Conservation (phyloP, 1,140 invertebrate species). For the Solenopsis fugax region DNA sequence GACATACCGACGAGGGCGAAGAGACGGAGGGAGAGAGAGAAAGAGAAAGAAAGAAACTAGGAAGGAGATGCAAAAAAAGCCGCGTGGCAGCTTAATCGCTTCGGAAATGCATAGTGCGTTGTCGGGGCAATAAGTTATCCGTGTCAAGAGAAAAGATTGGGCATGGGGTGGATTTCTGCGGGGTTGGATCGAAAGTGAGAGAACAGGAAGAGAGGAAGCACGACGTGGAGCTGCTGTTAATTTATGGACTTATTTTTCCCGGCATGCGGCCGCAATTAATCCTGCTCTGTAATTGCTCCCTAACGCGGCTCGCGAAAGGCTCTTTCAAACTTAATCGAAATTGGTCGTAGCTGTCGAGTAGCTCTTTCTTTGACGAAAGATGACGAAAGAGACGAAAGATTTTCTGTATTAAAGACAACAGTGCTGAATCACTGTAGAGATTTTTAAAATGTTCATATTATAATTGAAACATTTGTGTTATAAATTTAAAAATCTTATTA, state of each 20-base stretch:
- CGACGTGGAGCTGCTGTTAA: constrained; percentile 76
- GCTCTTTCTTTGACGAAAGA: constrained; percentile 17
- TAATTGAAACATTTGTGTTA: neutral
- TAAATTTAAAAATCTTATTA: neutral
- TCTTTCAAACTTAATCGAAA: constrained; percentile 76
- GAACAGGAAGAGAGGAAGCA: constrained; percentile 56
- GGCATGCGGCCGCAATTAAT: constrained; percentile 77
- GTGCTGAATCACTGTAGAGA: constrained; percentile 24
- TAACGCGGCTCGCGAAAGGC: constrained; percentile 71
- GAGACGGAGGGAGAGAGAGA: neutral
- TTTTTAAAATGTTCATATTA: neutral
- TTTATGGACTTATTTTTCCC: constrained; percentile 82
- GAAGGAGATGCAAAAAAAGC: constrained; percentile 59
- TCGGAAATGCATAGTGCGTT: constrained; percentile 79
- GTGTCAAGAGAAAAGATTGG: constrained; percentile 75
- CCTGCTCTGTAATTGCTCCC: constrained; percentile 79
- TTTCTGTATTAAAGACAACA: neutral
- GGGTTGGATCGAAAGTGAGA: constrained; percentile 56
- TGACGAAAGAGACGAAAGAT: neutral
- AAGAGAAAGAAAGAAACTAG: neutral
- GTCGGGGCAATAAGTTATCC: constrained; percentile 78
- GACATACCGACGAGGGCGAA: constrained; percentile 7
- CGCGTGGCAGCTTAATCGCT: constrained; percentile 74
- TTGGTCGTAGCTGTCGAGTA: constrained; percentile 66
- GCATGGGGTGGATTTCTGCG: constrained; percentile 67